A percentile compares a stretch with the other conserved stretches of the same genome.
Evolutionary conservation across 1,140 invertebrate species (phyloP).

Genomic region (Saccostrea cuccullata): DNA sequence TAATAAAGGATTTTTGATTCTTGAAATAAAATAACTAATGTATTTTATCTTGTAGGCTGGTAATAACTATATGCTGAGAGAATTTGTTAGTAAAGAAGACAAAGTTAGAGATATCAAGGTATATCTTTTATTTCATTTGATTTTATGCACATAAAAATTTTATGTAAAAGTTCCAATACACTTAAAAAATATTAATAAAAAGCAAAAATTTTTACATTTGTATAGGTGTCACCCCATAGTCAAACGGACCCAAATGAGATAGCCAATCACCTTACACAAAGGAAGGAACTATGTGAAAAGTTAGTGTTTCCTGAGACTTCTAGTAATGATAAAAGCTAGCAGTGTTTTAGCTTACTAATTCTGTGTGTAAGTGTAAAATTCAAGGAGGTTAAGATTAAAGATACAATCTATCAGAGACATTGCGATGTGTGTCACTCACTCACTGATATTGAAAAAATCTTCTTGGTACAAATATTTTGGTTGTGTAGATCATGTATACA

Average conservation of each 20-base stretch:
- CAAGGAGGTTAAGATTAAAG: neutral
- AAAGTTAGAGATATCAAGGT: constrained; percentile 72
- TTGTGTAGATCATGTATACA: too few species aligned
- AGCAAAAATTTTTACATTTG: neutral
- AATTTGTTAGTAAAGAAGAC: constrained; percentile 75
- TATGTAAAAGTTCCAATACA: neutral
- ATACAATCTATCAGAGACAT: neutral
- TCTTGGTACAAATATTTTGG: neutral
- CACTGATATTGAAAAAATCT: neutral
- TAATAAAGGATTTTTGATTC: neutral
- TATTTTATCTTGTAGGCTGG: constrained; percentile 64
- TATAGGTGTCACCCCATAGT: constrained; percentile 64
- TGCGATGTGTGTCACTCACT: neutral
- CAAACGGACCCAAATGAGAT: constrained; percentile 76
- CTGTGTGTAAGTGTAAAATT: neutral
- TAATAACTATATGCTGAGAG: constrained; percentile 76
- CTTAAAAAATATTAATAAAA: too few species aligned
- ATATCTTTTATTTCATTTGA: neutral
- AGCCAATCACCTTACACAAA: constrained; percentile 68
- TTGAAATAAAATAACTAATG: neutral
- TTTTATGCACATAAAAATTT: neutral
- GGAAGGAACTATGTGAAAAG: constrained; percentile 73
- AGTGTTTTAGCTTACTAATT: neutral
- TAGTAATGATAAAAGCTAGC: constrained; percentile 14
- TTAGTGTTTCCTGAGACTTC: constrained; percentile 65